Percentiles rank a stretch among this genome's conserved stretches.
These are phyloP conservation scores for Centroberyx gerrardi DNA, from an alignment of 2,797 vertebrate species.

Conservation along the genomic window DNA sequence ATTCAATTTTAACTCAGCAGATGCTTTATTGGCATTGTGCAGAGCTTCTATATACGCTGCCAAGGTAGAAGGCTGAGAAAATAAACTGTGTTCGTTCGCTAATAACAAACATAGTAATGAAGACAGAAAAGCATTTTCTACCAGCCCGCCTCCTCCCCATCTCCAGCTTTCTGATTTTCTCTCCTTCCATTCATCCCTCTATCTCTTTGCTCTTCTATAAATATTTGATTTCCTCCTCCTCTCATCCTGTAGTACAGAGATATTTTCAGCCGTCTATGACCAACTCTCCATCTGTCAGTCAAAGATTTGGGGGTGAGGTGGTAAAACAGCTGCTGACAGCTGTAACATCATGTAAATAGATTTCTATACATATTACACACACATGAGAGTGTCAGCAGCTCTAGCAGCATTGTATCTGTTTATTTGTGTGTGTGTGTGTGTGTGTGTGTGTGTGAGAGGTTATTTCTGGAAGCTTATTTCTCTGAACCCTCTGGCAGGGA, in stretches of 20 bases:
- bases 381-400: too few relatives aligned
- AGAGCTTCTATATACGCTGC: too few relatives aligned
- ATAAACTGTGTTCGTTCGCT: too few relatives aligned
- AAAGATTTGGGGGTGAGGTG: neutral
- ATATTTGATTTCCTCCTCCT: constrained; percentile 46
- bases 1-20: too few relatives aligned
- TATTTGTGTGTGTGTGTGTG: neutral
- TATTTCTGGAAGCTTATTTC: constrained; percentile 28
- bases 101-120: neutral
- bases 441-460: constrained; percentile 4
- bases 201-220: constrained; percentile 23
- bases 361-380: too few relatives aligned
- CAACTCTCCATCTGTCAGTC: constrained; percentile 4
- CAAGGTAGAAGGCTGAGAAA: too few relatives aligned
- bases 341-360: constrained; percentile 9
- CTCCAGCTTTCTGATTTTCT: too few relatives aligned
- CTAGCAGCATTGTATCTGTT: too few relatives aligned
- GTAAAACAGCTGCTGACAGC: too few relatives aligned
- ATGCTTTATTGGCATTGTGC: too few relatives aligned
- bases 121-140: neutral
- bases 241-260: constrained; percentile 16
- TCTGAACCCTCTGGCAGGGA: constrained; percentile 8
- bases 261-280: constrained; percentile 24
- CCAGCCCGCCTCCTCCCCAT: neutral
- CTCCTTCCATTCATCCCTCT: neutral